A percentile compares a stretch with the other conserved stretches of the same genome.
phyloP scores from a whole-genome alignment of 2,113 vertebrate species.

The zebrafish (Danio rerio) region DNA sequence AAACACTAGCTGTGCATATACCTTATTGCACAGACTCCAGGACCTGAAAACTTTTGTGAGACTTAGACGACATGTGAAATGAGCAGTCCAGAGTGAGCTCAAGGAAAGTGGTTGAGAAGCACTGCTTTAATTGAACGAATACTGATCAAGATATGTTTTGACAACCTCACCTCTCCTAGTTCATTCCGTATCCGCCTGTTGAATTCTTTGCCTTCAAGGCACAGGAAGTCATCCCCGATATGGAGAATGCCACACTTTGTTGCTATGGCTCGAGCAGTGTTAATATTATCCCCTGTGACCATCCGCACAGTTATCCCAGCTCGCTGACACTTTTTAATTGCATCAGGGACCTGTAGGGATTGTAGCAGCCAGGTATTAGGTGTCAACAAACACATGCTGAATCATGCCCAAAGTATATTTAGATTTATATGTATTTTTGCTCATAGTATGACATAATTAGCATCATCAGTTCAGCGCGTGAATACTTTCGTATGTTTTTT shows the following conservation, averaged over 20 bases:
- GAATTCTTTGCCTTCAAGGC: constrained; percentile 96
- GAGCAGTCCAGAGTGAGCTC: no score
- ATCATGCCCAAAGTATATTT: no score
- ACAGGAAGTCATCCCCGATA: constrained; percentile 95
- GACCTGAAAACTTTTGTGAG: no score
- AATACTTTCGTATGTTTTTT: no score
- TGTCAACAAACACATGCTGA: constrained; percentile 6
- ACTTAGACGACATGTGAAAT: no score
- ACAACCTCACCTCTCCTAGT: constrained; percentile 86
- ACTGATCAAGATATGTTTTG: background rate
- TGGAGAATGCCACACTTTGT: constrained; percentile 93
- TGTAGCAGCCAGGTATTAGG: background rate
- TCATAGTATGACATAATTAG: no score
- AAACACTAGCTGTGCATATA: no score
- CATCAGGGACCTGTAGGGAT: constrained; percentile 87
- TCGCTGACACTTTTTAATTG: constrained; percentile 94
- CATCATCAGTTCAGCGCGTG: no score
- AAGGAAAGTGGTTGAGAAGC: no score
- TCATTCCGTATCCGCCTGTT: constrained; percentile 94
- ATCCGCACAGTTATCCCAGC: constrained; percentile 98
- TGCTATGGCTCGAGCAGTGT: constrained; percentile 95
- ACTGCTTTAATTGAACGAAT: background rate
- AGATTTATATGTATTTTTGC: no score
- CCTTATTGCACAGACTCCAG: no score
- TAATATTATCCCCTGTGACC: constrained; percentile 99